phyloP scores from a whole-genome alignment of 2,888 invertebrate genomes.

The Encarsia formosa region DNA sequence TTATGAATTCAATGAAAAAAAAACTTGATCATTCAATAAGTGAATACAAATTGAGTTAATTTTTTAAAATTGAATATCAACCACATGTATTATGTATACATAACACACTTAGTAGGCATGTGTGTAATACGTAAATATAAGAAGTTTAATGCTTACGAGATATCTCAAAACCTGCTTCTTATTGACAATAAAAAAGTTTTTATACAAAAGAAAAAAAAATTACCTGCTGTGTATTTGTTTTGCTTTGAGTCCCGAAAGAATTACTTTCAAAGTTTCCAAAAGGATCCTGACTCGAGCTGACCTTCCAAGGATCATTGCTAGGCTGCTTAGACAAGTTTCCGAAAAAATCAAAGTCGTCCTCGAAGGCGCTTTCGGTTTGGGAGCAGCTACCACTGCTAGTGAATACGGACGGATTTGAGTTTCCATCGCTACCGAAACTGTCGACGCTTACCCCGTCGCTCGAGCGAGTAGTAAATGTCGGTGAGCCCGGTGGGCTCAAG shows the following conservation, averaged over 20 bases:
- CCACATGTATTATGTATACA: too few relatives aligned
- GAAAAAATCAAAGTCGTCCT: conserved; percentile 75
- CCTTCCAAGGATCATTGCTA: conserved; percentile 55
- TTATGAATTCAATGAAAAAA: too few relatives aligned
- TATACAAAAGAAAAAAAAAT: too few relatives aligned
- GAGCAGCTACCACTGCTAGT: conserved; percentile 64
- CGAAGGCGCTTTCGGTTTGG: conserved; percentile 75
- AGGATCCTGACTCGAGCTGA: conserved; percentile 52
- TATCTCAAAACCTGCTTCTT: too few relatives aligned
- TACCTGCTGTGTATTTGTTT: conserved; percentile 17
- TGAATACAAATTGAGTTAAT: too few relatives aligned
- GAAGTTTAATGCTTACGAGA: too few relatives aligned
- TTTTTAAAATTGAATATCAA: too few relatives aligned
- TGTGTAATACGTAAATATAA: too few relatives aligned
- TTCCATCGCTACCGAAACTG: conserved; percentile 72
- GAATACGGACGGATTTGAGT: conserved; percentile 56
- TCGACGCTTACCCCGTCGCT: conserved; percentile 72
- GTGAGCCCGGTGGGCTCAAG: conserved; percentile 71
- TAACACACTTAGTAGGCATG: too few relatives aligned
- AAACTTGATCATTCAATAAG: too few relatives aligned
- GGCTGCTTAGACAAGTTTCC: conserved; percentile 54
- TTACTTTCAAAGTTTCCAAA: conserved; percentile 53
- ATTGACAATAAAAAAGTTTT: too few relatives aligned
- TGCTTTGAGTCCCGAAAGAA: conserved; percentile 1
- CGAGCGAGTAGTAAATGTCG: conserved; percentile 69